Evolutionary conservation across 2,797 vertebrate species (phyloP).

Genomic region (Lepus oiostolus): DNA sequence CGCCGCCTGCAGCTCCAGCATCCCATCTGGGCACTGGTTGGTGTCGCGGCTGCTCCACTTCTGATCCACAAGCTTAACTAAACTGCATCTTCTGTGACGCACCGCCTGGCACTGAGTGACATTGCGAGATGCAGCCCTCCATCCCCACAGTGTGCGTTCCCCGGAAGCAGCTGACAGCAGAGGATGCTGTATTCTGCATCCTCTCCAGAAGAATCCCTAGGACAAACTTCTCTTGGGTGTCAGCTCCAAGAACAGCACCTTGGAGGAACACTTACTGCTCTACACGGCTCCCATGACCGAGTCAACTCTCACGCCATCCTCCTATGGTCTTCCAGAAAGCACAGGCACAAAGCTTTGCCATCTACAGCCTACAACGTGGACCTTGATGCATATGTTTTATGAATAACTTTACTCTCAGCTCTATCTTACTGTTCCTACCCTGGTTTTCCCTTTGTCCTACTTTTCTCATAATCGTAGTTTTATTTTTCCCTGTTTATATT

Average conservation of each 20-base stretch:
- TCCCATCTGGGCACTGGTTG: too few relatives aligned
- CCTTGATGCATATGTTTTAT: neutral
- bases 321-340: neutral
- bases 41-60: too few relatives aligned
- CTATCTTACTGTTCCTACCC: neutral
- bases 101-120: neutral
- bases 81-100: neutral
- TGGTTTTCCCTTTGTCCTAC: neutral
- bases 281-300: neutral
- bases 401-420: neutral
- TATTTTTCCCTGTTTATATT: neutral
- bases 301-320: neutral
- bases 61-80: neutral
- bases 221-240: neutral
- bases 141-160: fast-evolving
- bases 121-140: neutral
- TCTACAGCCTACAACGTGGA: neutral
- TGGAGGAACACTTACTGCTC: neutral
- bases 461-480: neutral
- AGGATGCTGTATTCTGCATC: neutral
- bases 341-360: neutral
- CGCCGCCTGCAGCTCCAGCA: too few relatives aligned
- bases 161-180: neutral
- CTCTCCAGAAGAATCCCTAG: neutral
- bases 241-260: neutral